A percentile compares a stretch with the other conserved stretches of the same genome.
These are phyloP conservation scores for Babylonia areolata DNA, from an alignment of 1,140 invertebrate genomes.

Conservation along the genomic window DNA sequence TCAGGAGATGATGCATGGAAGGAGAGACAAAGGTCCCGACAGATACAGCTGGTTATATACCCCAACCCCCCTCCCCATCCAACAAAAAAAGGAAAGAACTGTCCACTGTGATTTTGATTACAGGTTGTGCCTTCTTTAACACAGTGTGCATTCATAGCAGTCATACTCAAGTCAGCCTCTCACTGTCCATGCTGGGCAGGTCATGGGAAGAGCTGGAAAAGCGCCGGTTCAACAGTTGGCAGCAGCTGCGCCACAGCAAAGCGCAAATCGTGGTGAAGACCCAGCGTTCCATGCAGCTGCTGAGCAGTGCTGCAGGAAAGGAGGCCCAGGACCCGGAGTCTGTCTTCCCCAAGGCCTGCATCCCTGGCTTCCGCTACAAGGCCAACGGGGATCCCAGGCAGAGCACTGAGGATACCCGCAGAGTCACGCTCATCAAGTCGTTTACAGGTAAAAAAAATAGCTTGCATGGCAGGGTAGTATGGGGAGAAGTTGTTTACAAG, in stretches of 20 bases:
- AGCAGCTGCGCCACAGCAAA: not conserved
- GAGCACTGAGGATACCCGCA: not conserved
- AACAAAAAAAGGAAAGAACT: too few relatives aligned
- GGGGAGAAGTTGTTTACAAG: too few relatives aligned
- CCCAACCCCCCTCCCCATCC: too few relatives aligned
- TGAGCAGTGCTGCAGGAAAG: not conserved
- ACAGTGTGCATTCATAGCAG: too few relatives aligned
- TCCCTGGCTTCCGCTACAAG: not conserved
- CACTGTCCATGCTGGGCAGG: slow-evolving; percentile 2
- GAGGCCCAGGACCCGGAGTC: not conserved
- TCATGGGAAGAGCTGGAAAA: slow-evolving; percentile 10
- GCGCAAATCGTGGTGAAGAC: not conserved
- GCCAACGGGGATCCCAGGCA: not conserved
- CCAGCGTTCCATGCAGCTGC: not conserved
- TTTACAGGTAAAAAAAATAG: not conserved
- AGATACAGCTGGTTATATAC: too few relatives aligned
- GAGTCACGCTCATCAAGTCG: not conserved
- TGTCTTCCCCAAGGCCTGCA: not conserved
- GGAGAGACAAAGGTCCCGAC: too few relatives aligned
- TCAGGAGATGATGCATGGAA: too few relatives aligned
- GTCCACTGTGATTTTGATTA: too few relatives aligned
- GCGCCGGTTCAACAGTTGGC: not conserved
- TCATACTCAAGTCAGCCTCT: too few relatives aligned
- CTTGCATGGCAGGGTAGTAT: too few relatives aligned
- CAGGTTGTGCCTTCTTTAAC: too few relatives aligned